Base-by-base conservation (phyloP, 30 jellyfish, hydroid and myxozoan species). In the Pseudorhiza aurosa region DNA sequence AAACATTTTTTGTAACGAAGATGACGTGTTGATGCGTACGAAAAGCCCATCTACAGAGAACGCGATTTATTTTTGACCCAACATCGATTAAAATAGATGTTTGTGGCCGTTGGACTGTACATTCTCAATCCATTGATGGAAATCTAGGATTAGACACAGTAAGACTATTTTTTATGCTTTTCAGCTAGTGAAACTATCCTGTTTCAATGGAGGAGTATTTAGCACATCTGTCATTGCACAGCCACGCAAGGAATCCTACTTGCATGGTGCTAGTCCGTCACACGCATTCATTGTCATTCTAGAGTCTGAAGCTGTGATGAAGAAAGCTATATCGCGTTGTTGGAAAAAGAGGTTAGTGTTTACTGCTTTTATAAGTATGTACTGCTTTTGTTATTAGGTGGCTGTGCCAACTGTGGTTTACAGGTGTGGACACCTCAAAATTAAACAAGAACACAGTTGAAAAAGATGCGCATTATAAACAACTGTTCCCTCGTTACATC, bases 61-160 rank as follows among this genome's bases (percentile, higher is more conserved):
- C 25, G 62, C 62, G 62, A 47, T 47, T 47, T 47, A 47, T 47
- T 47, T 47, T 47, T 47, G 62, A 47, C 62, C 62, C 14, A 8
- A 5, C 22, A 26, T 3, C 62, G 25, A 47, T 47, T 26, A 47
- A 47, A 47, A 47, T 47, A 47, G 62, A 7, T 47, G 11, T 47
- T 7, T 47, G 62, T 47, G 62, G 62, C 62, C n/a, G 5, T 47
- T 21, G 62, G n/a, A n/a, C n/a, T n/a, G n/a, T n/a, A n/a, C n/a
- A n/a, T 47, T 47, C 12, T 47, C 62, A 15, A 47, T 47, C n/a
- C n/a, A n/a, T 3, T 47, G 22, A 47, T 6, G 11, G 62, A 47
- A 5, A 26, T 26, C 62, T 17, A 47, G n/a, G 62, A 47, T 17
- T 47, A 47, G 62, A 47, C 12, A 47, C 25, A 47, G 62, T 26